Percentiles rank a stretch among this genome's conserved stretches.
Evolutionary conservation across 2,113 vertebrate genomes (phyloP).

Genomic region (Prunella himalayana): DNA sequence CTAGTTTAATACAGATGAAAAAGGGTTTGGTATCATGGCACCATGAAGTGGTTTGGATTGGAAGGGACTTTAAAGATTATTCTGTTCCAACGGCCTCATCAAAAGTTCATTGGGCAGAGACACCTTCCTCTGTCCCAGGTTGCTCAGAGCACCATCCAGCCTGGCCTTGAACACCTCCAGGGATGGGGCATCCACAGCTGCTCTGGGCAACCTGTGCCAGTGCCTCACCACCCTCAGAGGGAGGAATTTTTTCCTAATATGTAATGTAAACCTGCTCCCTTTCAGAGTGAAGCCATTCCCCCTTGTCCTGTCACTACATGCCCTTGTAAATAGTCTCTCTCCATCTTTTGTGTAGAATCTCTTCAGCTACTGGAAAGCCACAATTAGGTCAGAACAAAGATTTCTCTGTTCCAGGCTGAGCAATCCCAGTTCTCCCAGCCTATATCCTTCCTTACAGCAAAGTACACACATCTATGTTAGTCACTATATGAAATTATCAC

Average conservation of each 20-base stretch:
- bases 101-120: too few species aligned
- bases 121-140: background rate
- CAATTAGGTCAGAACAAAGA: background rate
- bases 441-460: background rate
- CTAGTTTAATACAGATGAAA: background rate
- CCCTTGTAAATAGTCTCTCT: background rate
- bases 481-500: background rate
- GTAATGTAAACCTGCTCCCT: background rate
- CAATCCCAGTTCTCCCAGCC: background rate
- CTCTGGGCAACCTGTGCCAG: background rate
- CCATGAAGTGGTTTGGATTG: background rate
- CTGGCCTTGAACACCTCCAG: background rate
- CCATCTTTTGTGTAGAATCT: background rate
- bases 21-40: background rate
- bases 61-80: background rate
- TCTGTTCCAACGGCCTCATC: accelerated
- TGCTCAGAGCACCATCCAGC: background rate
- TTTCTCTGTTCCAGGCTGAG: background rate
- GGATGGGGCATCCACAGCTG: background rate
- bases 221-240: background rate
- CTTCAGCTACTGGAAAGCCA: background rate
- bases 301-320: background rate
- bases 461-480: background rate
- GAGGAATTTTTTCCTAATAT: background rate
- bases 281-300: background rate